A percentile compares a stretch with the other conserved stretches of the same genome.
These are phyloP conservation scores for Fulica atra DNA, from an alignment of 2,113 vertebrate genomes.

Conservation along the genomic window DNA sequence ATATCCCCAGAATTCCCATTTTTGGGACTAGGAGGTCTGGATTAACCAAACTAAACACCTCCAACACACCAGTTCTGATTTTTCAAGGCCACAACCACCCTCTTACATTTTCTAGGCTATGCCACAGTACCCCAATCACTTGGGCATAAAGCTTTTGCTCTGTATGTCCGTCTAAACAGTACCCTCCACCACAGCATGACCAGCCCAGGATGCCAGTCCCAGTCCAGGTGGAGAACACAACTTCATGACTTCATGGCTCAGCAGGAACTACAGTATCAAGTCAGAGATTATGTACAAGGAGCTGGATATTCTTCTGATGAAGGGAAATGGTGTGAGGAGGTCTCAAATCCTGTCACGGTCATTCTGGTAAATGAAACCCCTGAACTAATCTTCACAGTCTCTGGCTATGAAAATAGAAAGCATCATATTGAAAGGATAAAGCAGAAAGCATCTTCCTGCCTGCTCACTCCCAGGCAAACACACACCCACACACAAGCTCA, in stretches of 20 bases:
- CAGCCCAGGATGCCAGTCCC: background rate
- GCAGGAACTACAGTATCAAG: background rate
- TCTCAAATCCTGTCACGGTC: background rate
- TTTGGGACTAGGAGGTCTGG: background rate
- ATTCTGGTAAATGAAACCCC: background rate
- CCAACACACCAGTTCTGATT: background rate
- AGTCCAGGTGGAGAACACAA: background rate
- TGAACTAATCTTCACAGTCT: background rate
- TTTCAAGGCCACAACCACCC: background rate
- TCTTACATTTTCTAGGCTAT: background rate
- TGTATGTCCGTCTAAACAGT: background rate
- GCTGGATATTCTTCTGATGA: background rate
- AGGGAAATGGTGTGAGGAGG: background rate
- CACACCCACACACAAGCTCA: constrained; percentile 41
- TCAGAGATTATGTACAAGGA: background rate
- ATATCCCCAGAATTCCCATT: background rate
- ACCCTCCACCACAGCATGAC: background rate
- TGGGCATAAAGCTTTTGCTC: background rate
- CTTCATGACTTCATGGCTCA: background rate
- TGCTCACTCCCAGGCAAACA: constrained; percentile 32
- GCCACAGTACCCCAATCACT: rapidly evolving
- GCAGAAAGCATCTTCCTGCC: constrained; percentile 32
- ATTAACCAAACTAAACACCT: background rate
- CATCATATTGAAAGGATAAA: background rate
- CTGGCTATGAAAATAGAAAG: background rate